Evolutionary conservation across 2,113 vertebrate species (phyloP), one percentile per base, ranked within the genome.

Genomic region (Pelmatolapia mariae): DNA sequence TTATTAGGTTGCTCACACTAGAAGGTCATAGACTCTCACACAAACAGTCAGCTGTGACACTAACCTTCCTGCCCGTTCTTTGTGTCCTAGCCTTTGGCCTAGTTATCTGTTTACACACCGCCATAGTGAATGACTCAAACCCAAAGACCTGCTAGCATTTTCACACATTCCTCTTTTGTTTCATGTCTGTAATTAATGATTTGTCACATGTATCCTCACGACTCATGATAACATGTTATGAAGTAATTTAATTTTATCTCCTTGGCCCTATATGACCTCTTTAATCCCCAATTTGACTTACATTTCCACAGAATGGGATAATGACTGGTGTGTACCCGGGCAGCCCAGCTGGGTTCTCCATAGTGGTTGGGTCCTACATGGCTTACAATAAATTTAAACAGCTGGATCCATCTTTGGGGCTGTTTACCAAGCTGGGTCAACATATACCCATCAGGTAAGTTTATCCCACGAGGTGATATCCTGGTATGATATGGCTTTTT

Each of bases 281-380:
- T 63, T 87, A 16, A 87, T 22, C 13, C 52, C 84, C 6, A 7
- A 1, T 59, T 84, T 87, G 56, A 3, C 78, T 18, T 53, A 22
- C n/a, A 9, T 84, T 87, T 92, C 24, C 33, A 8, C 94, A 99
- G 99, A 99, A 99, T 82, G 98, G 98, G 80, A 96, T 99, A 61
- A 98, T 99, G 96, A 99, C 98, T 0, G 99, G 99, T 0, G 98
- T 99, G 88, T 99, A 98, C 89, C 99, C 99, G 0, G 98, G 98
- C 7, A 99, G 98, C 88, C 99, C 99, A 10, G 97, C 95, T 57
- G 99, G 99, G 16, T 99, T 99, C 96, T 92, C 98, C 43, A 96
- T 99, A 13, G 99, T 99, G 85, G 97, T 98, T 19, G 97, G 97
- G 87, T 98, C 98, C 7, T 98, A 99, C 94, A 97, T 99, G 96